These are phyloP conservation scores for Liopterus haemorrhoidalis DNA, from an alignment of 2,888 invertebrate species.

Conservation along the genomic window DNA sequence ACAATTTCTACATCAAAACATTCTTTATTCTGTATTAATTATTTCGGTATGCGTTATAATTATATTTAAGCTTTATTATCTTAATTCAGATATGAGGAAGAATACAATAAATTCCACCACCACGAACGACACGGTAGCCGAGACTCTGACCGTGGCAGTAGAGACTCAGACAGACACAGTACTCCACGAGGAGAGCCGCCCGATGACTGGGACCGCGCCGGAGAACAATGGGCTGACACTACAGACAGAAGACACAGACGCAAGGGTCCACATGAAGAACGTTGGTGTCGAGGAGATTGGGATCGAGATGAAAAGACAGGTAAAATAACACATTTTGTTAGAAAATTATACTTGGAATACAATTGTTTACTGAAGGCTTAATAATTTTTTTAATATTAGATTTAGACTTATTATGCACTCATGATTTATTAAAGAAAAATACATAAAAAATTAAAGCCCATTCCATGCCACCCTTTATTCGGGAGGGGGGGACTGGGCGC, in stretches of 20 bases:
- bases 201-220: conserved; percentile 36
- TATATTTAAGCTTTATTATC: conserved; percentile 1
- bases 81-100: conserved; percentile 42
- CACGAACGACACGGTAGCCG: conserved; percentile 36
- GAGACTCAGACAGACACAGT: conserved; percentile 28
- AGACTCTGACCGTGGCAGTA: conserved; percentile 36
- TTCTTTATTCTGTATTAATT: conserved; percentile 1
- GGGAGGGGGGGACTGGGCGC: too few species aligned
- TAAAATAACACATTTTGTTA: conserved; percentile 19
- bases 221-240: conserved; percentile 38
- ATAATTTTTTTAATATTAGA: too few species aligned
- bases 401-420: too few species aligned
- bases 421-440: too few species aligned
- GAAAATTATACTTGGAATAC: too few species aligned
- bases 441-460: too few species aligned
- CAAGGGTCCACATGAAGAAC: conserved; percentile 41
- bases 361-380: too few species aligned
- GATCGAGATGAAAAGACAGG: conserved; percentile 50
- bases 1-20: background rate
- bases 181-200: conserved; percentile 17
- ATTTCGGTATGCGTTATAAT: background rate
- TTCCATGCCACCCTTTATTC: too few species aligned
- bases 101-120: conserved; percentile 35
- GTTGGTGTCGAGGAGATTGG: conserved; percentile 49
- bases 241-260: conserved; percentile 37